These are phyloP conservation scores for Lophius americanus DNA, from an alignment of 2,797 vertebrate genomes.

Conservation along the genomic window DNA sequence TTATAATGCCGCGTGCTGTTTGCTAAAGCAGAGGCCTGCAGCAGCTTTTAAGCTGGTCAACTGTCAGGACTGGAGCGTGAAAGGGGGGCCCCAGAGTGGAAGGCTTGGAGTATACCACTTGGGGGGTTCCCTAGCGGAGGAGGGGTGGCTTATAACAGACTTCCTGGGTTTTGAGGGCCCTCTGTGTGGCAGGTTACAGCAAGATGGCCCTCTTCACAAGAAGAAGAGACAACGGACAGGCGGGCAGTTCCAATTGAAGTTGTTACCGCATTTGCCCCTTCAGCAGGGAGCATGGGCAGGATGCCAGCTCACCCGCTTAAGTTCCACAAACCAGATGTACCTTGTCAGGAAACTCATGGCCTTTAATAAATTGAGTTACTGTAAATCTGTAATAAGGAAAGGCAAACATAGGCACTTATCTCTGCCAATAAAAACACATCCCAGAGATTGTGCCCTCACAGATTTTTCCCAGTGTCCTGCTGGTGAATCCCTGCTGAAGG, in stretches of 20 bases:
- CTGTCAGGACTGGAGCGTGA: conserved; percentile 77
- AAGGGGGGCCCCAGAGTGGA: conserved; percentile 71
- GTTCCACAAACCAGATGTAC: conserved; percentile 82
- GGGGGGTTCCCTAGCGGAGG: conserved; percentile 61
- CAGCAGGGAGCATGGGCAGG: conserved; percentile 69
- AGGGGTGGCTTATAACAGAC: conserved; percentile 71
- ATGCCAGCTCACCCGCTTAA: conserved; percentile 75
- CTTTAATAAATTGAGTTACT: conserved; percentile 82
- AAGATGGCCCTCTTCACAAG: conserved; percentile 62
- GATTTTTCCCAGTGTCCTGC: conserved; percentile 53
- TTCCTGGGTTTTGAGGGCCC: conserved; percentile 75
- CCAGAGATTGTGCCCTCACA: conserved; percentile 39
- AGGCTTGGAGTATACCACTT: conserved; percentile 67
- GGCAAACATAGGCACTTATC: conserved; percentile 66
- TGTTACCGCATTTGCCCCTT: conserved; percentile 69
- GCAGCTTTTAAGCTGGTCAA: conserved; percentile 78
- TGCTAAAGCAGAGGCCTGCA: conserved; percentile 67
- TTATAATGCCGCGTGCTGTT: conserved; percentile 72
- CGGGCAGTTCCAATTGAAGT: conserved; percentile 55
- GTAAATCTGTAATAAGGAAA: conserved; percentile 80
- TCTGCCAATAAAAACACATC: conserved; percentile 28
- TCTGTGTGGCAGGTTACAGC: conserved; percentile 79
- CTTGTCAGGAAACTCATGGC: conserved; percentile 75
- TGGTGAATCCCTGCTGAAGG: conserved; percentile 66
- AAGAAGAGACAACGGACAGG: conserved; percentile 53